Evolutionary conservation across 2,888 invertebrate genomes (phyloP), one percentile per base, ranked within the genome.

Genomic region (Selenia dentaria): DNA sequence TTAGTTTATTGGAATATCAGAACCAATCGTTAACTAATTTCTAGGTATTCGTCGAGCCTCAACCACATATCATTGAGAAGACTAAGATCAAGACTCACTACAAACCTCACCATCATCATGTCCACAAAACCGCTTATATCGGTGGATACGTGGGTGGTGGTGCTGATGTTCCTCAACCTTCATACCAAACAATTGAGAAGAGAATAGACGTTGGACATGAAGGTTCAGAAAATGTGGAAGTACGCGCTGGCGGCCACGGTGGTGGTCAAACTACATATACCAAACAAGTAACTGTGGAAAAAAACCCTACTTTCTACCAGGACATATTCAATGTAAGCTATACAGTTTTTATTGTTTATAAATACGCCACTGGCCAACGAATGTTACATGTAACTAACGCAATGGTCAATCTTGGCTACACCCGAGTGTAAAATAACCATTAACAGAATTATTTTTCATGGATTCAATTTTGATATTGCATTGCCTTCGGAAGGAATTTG

Each of bases 241-340:
- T 29, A 12, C 63, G 59, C 1, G 33, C 33, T 10, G 33, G 37
- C 6, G 50, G 45, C n/a, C 33, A 26, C 0, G 52, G 44, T 4
- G 40, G 65, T 9, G 73, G 69, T 2, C 67, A 72, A 26, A 65
- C 72, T 20, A 67, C 74, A 1, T 79, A 67, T 55, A 82, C 59
- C 24, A 83, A 79, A 54, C 73, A 72, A 64, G 71, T 80, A 1
- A 70, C 75, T 1, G 57, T 71, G 18, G 74, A 79, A 38, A 76
- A 67, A 28, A 85, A 80, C 41, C 85, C 88, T 0, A 78, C 83
- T n/a, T 85, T 93, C 42, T 92, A 93, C 59, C 87, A 91, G 28
- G 93, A 93, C 61, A 92, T 94, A 47, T 93, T 94, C 55, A 93
- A 93, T 68, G 94, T 94, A 70, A 91, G 92, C 6, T 6, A 25